These are phyloP conservation scores for Paraescarpia echinospica DNA, from an alignment of 1,140 invertebrate species.

Conservation along the genomic window DNA sequence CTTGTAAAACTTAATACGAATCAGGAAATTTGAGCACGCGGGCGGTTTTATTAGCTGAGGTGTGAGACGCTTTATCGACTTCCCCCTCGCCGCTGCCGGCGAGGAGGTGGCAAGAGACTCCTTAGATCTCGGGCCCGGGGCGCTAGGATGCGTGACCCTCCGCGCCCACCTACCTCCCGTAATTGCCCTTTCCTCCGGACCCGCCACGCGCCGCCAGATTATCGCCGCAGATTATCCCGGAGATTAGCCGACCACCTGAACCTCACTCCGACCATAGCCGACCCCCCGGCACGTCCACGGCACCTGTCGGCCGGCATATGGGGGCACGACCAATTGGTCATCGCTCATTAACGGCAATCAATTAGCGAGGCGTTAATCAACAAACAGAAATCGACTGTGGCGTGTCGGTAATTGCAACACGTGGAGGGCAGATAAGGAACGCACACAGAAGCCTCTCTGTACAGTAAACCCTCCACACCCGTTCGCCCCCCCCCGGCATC, in stretches of 20 bases:
- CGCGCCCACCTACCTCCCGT: not conserved
- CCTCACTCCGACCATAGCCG: not conserved
- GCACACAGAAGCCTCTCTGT: not conserved
- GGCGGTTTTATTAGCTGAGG: not conserved
- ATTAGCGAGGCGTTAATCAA: not conserved
- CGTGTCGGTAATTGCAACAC: not conserved
- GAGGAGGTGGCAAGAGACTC: not conserved
- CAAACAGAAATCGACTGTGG: not conserved
- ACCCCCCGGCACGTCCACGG: not conserved
- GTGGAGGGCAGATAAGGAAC: not conserved
- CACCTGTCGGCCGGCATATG: not conserved
- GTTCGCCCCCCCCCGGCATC: no score
- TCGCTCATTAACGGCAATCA: not conserved
- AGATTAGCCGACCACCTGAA: not conserved
- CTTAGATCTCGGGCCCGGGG: not conserved
- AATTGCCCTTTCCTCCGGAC: not conserved
- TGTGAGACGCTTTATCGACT: not conserved
- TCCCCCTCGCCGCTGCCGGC: not conserved
- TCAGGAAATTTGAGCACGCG: not conserved
- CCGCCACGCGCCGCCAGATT: not conserved
- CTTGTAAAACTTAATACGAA: not conserved
- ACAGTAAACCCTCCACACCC: not conserved
- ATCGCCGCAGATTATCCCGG: not conserved
- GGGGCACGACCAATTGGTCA: not conserved
- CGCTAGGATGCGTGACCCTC: not conserved